A percentile compares a stretch with the other conserved stretches of the same genome.
Evolutionary conservation across 30 jellyfish, hydroid and myxozoan species (phyloP).

Genomic region (Chironex yamaguchii): DNA sequence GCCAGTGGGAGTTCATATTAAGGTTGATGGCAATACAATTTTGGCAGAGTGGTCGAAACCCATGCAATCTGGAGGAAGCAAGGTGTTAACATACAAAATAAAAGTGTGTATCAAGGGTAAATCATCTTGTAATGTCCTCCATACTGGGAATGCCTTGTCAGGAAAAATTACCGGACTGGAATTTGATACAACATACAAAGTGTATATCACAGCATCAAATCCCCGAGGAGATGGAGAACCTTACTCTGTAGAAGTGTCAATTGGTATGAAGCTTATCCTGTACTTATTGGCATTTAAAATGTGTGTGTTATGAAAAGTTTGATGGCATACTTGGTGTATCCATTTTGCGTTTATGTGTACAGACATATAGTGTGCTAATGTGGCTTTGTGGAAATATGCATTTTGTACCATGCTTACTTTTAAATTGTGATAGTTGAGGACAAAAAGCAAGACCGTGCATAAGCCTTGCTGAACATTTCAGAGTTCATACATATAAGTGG

Average conservation of each 20-base stretch:
- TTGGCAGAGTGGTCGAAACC: neutral
- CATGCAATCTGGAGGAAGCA: neutral
- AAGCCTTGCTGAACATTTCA: no score
- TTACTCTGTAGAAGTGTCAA: neutral
- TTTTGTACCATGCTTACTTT: no score
- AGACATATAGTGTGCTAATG: no score
- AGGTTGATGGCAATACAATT: neutral
- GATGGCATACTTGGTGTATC: no score
- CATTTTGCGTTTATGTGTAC: no score
- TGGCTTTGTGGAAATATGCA: no score
- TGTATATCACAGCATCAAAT: neutral
- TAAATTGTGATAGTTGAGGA: no score
- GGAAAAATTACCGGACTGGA: neutral
- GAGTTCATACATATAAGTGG: no score
- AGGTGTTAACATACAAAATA: neutral
- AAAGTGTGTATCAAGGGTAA: neutral
- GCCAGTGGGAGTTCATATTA: neutral
- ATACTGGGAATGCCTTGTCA: neutral
- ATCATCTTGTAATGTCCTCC: neutral
- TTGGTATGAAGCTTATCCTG: neutral
- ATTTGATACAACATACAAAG: neutral
- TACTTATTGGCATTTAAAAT: no score
- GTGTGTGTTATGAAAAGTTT: no score
- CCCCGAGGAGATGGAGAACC: neutral
- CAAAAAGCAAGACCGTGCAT: no score